Conservation (phyloP, 2,113 vertebrate genomes). For the Plestiodon gilberti region DNA sequence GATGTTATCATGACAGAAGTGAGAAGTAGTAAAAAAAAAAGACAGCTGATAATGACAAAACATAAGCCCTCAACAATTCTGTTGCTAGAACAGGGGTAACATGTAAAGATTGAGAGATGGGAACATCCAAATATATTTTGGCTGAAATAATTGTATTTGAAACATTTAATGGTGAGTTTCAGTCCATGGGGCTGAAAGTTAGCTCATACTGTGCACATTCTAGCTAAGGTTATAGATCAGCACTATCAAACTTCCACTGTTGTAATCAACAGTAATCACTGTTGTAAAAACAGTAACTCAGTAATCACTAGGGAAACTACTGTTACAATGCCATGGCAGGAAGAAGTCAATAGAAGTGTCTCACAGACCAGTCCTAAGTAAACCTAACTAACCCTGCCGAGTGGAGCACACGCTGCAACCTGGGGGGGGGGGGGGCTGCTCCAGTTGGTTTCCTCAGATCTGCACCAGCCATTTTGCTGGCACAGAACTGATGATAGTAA, state of each 20-base stretch:
- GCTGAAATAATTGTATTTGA: constrained; percentile 2
- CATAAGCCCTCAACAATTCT: background rate
- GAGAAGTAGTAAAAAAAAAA: background rate
- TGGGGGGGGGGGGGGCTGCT: too few species aligned
- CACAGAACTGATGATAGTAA: too few species aligned
- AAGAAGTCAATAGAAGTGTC: constrained; percentile 14
- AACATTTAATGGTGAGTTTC: background rate
- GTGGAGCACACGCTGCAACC: too few species aligned
- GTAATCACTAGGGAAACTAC: fast-evolving
- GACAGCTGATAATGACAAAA: background rate
- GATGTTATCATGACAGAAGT: background rate
- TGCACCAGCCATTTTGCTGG: too few species aligned
- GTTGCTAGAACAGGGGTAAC: background rate
- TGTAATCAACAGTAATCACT: too few species aligned
- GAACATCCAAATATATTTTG: background rate
- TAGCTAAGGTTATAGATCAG: background rate
- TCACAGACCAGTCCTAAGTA: too few species aligned
- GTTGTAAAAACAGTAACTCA: too few species aligned
- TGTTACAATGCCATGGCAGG: background rate
- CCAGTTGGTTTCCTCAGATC: too few species aligned
- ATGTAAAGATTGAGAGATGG: fast-evolving
- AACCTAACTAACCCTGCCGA: too few species aligned
- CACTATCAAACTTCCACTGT: fast-evolving
- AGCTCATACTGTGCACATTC: background rate
- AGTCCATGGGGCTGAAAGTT: background rate